Evolutionary conservation across 2,797 vertebrate genomes (phyloP).

Genomic region (Pogonophryne albipinna): DNA sequence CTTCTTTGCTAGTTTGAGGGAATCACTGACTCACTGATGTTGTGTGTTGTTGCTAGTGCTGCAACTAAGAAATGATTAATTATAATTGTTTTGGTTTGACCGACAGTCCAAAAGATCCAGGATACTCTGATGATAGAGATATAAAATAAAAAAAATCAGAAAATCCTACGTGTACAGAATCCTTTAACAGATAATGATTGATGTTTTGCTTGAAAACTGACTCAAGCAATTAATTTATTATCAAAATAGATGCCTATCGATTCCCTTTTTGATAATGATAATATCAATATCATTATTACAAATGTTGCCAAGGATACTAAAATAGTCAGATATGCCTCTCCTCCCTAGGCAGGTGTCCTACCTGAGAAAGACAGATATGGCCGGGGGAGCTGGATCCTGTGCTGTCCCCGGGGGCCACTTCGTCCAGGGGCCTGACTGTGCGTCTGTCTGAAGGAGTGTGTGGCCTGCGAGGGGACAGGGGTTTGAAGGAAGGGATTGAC

Average conservation of each 20-base stretch:
- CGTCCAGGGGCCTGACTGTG: conserved; percentile 91
- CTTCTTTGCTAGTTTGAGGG: conserved; percentile 2
- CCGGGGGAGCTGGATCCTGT: conserved; percentile 90
- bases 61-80: neutral
- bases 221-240: neutral
- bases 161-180: neutral
- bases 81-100: no score
- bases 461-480: conserved; percentile 88
- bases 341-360: conserved; percentile 59
- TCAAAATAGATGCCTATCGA: neutral
- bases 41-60: neutral
- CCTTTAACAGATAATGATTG: neutral
- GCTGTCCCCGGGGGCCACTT: conserved; percentile 84
- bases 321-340: neutral
- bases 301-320: neutral
- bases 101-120: neutral
- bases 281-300: no score
- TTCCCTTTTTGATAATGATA: neutral
- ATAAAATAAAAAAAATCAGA: neutral
- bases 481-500: conserved; percentile 87
- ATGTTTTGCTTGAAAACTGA: neutral
- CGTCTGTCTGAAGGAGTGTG: conserved; percentile 96
- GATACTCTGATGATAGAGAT: neutral
- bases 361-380: conserved; percentile 88
- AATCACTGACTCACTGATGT: conserved; percentile 1